Evolutionary conservation across 2,797 vertebrate species (phyloP).

Genomic region (Sebastes ruberrimus): DNA sequence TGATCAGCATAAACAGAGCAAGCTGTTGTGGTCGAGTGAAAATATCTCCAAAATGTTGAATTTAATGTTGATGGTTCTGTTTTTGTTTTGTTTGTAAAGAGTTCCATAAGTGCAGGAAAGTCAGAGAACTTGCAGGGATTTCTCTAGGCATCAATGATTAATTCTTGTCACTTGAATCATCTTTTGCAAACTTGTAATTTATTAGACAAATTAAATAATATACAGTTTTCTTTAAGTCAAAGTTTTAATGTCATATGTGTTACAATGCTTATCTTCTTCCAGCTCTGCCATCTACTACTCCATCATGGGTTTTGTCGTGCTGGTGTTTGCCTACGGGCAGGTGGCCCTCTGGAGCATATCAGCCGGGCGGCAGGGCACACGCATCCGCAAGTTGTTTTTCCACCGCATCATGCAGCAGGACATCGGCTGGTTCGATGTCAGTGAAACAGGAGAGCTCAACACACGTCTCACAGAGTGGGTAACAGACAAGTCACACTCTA

Average conservation of each 20-base stretch:
- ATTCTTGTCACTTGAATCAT: not conserved
- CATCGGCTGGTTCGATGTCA: constrained; percentile 95
- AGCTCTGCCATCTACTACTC: constrained; percentile 91
- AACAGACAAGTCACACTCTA: not conserved
- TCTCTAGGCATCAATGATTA: not conserved
- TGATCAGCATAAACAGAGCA: too few species aligned
- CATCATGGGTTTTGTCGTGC: constrained; percentile 85
- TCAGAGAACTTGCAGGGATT: not conserved
- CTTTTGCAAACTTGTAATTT: not conserved
- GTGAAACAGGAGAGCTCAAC: constrained; percentile 93
- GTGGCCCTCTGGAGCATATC: constrained; percentile 92
- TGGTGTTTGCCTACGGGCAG: constrained; percentile 90
- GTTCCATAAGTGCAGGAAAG: too few species aligned
- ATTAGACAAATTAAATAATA: not conserved
- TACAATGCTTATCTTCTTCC: not conserved
- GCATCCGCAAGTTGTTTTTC: constrained; percentile 90
- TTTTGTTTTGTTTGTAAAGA: too few species aligned
- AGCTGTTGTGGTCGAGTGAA: too few species aligned
- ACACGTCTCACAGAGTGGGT: constrained; percentile 94
- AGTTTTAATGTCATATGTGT: not conserved
- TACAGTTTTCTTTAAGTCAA: not conserved
- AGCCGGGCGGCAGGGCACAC: constrained; percentile 92
- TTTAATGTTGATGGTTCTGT: too few species aligned
- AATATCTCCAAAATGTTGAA: too few species aligned
- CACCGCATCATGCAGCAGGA: constrained; percentile 94